Conservation (phyloP, 2,888 invertebrate species). For the Machimus atricapillus region DNA sequence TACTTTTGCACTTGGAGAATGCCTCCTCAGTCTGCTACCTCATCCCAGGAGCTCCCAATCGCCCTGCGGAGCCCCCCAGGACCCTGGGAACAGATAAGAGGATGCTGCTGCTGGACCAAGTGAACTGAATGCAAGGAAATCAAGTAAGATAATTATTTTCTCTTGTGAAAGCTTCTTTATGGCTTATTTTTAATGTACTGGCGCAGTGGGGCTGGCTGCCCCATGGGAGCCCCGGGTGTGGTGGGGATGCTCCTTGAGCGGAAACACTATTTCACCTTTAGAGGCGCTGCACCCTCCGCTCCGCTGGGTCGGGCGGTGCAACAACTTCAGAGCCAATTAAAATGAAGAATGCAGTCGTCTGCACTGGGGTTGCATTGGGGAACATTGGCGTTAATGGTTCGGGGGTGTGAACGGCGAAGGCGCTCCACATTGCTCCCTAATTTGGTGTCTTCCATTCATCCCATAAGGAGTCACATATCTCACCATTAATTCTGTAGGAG, state of each 20-base stretch:
- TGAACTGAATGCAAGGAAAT: constrained; percentile 16
- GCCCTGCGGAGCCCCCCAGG: background rate
- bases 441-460: background rate
- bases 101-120: background rate
- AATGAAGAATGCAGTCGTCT: background rate
- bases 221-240: background rate
- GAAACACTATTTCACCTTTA: background rate
- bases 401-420: background rate
- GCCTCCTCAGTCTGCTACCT: background rate
- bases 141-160: constrained; percentile 29
- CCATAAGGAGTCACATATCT: background rate
- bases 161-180: constrained; percentile 22
- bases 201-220: background rate
- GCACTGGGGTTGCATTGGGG: background rate
- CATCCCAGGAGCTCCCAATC: background rate
- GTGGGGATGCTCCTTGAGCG: background rate
- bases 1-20: constrained; percentile 15
- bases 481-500: background rate
- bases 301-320: background rate
- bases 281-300: background rate
- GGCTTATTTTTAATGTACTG: constrained; percentile 3
- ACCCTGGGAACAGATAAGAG: background rate
- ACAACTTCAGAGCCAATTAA: background rate
- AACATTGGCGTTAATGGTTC: background rate
- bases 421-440: background rate